Percentiles rank a stretch among this genome's conserved stretches.
phyloP scores from a whole-genome alignment of 2,888 invertebrate species.

The Dicyrtoma fusca region DNA sequence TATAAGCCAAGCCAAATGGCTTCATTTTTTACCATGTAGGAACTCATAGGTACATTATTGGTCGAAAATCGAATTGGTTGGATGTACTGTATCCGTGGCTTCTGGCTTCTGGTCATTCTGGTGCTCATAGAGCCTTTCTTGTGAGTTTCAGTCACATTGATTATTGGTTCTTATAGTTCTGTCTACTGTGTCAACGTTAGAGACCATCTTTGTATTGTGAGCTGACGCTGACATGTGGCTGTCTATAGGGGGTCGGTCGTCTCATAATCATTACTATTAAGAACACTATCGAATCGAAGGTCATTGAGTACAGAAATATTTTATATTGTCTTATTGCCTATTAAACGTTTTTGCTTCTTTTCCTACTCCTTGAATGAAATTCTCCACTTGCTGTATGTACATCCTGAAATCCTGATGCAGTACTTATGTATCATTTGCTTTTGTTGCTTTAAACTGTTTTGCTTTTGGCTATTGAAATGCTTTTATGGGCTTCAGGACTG shows the following conservation, averaged over 20 bases:
- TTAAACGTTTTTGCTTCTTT: no score
- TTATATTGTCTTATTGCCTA: no score
- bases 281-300: constrained; percentile 21
- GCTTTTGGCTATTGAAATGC: not conserved
- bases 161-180: not conserved
- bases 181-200: no score
- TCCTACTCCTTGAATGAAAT: no score
- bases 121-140: not conserved
- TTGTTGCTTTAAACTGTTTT: not conserved
- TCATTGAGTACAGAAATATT: not conserved
- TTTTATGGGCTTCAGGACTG: not conserved
- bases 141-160: not conserved
- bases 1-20: no score
- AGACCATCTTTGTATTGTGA: not conserved
- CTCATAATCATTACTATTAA: constrained; percentile 34
- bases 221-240: constrained; percentile 7
- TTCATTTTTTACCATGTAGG: no score
- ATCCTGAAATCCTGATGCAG: no score
- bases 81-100: not conserved
- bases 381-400: no score
- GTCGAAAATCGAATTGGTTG: no score
- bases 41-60: no score
- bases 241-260: constrained; percentile 33
- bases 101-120: no score
- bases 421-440: no score